Evolutionary conservation across 2,888 invertebrate species (phyloP).

Genomic region (Nineta flava): DNA sequence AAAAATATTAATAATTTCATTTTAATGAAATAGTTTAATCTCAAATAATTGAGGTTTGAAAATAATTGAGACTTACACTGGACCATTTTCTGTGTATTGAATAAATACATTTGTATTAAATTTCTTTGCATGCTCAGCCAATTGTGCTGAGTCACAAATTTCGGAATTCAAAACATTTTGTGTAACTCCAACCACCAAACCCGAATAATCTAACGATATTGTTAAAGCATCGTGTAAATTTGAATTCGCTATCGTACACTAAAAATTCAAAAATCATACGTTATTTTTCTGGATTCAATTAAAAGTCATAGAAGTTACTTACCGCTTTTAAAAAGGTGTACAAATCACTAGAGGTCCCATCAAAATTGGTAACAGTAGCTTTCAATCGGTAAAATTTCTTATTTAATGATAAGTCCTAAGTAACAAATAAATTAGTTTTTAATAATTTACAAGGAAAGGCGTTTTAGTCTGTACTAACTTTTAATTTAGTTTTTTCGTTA

Average conservation of each 20-base stretch:
- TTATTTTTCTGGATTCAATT: slow-evolving; percentile 1
- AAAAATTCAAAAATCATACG: slow-evolving; percentile 14
- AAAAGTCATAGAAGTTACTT: slow-evolving; percentile 16
- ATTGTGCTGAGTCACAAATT: slow-evolving; percentile 30
- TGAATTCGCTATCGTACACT: slow-evolving; percentile 60
- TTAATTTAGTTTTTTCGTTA: no score
- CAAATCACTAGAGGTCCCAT: slow-evolving; percentile 49
- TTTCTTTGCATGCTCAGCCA: slow-evolving; percentile 28
- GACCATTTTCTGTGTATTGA: slow-evolving; percentile 66
- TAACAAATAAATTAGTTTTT: slow-evolving; percentile 13
- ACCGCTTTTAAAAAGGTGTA: slow-evolving; percentile 68
- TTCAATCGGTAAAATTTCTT: slow-evolving; percentile 62
- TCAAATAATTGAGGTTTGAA: slow-evolving; percentile 5
- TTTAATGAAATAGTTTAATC: not conserved
- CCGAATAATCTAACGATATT: slow-evolving; percentile 63
- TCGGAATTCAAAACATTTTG: slow-evolving; percentile 33
- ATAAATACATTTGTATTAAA: slow-evolving; percentile 68
- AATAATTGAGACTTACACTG: slow-evolving; percentile 36
- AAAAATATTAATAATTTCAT: not conserved
- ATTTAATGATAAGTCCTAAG: slow-evolving; percentile 43
- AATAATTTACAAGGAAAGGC: slow-evolving; percentile 1
- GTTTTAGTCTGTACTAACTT: no score
- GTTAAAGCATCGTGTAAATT: slow-evolving; percentile 64
- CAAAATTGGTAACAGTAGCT: slow-evolving; percentile 48
- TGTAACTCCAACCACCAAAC: slow-evolving; percentile 58